phyloP scores from a whole-genome alignment of 1,140 invertebrate genomes.

The Schlechtendalia chinensis region DNA sequence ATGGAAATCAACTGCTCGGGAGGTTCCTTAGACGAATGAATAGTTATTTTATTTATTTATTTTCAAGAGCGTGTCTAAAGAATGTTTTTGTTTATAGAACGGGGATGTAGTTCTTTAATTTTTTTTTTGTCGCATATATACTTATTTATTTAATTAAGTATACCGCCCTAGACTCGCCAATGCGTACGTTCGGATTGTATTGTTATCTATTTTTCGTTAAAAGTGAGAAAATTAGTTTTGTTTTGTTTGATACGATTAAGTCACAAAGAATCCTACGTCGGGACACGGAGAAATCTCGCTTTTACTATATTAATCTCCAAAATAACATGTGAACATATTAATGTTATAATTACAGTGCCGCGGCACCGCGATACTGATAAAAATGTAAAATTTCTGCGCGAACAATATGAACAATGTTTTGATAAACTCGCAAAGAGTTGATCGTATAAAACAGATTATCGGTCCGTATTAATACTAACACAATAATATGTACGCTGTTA shows the following conservation, averaged over 20 bases:
- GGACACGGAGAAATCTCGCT: constrained; percentile 11
- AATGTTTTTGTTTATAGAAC: too few relatives aligned
- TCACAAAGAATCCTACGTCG: constrained; percentile 1
- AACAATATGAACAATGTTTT: not conserved
- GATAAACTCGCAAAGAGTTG: not conserved
- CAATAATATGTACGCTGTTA: not conserved
- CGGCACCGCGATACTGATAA: not conserved
- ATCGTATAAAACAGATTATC: not conserved
- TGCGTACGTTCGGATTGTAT: not conserved
- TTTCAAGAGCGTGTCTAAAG: too few relatives aligned
- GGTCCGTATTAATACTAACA: not conserved
- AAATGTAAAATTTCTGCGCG: not conserved
- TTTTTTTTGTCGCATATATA: too few relatives aligned
- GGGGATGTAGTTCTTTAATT: too few relatives aligned
- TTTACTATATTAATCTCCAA: not conserved
- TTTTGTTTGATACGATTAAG: constrained; percentile 24
- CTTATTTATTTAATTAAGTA: too few relatives aligned
- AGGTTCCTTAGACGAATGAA: too few relatives aligned
- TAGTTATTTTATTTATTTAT: too few relatives aligned
- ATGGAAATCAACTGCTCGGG: too few relatives aligned
- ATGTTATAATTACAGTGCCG: not conserved
- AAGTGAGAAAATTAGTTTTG: too few relatives aligned
- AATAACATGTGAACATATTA: not conserved
- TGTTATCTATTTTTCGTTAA: not conserved
- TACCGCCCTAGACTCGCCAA: too few relatives aligned